These are phyloP conservation scores for Sarcophaga caerulescens DNA, from an alignment of 2,888 invertebrate species.

Conservation along the genomic window DNA sequence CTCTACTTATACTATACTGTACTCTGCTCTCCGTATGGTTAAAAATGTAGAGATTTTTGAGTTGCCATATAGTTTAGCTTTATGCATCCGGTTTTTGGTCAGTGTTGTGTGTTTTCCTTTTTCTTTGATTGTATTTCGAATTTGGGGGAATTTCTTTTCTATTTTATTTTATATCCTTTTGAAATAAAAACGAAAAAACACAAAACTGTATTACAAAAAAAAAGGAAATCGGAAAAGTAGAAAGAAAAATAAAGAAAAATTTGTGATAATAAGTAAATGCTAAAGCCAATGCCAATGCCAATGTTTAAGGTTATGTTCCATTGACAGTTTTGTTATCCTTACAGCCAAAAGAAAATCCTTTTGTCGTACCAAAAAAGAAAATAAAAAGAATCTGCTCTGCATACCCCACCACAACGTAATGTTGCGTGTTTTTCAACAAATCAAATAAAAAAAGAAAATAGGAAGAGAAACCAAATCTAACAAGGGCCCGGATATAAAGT, in stretches of 20 bases:
- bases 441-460: background rate
- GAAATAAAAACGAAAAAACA: conserved; percentile 23
- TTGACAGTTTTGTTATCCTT: conserved; percentile 78
- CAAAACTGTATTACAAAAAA: too few relatives aligned
- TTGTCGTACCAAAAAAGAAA: conserved; percentile 29
- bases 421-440: conserved; percentile 62
- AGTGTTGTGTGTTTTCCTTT: conserved; percentile 35
- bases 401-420: too few relatives aligned
- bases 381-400: background rate
- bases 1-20: background rate
- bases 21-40: background rate
- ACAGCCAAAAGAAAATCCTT: conserved; percentile 75
- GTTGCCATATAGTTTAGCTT: conserved; percentile 54
- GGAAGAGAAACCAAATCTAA: background rate
- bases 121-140: background rate
- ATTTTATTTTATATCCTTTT: conserved; percentile 1
- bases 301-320: conserved; percentile 76
- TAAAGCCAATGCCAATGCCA: conserved; percentile 49
- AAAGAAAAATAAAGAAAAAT: conserved; percentile 23
- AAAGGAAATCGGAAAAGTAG: too few relatives aligned
- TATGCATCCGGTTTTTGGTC: conserved; percentile 60
- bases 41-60: background rate
- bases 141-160: conserved; percentile 2
- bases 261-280: conserved; percentile 49
- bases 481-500: conserved; percentile 51